These are phyloP conservation scores for Apoda limacodes DNA, from an alignment of 2,888 invertebrate species.

Conservation along the genomic window DNA sequence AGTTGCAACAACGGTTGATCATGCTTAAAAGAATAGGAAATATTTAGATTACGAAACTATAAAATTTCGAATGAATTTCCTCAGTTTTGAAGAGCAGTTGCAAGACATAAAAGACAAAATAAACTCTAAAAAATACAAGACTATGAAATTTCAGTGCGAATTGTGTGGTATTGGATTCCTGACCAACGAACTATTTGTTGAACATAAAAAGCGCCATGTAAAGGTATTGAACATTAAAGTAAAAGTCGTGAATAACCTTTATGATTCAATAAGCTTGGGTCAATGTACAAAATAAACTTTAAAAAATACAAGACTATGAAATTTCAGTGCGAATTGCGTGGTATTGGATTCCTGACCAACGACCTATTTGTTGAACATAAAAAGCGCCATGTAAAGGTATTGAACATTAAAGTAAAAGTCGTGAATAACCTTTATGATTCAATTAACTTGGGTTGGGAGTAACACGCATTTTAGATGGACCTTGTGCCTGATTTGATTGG, in stretches of 20 bases:
- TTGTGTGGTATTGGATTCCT: slow-evolving; percentile 16
- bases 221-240: too few relatives aligned
- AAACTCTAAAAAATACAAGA: slow-evolving; percentile 10
- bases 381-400: slow-evolving; percentile 9
- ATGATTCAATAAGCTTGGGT: too few relatives aligned
- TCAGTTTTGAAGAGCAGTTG: slow-evolving; percentile 14
- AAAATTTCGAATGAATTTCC: slow-evolving; percentile 12
- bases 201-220: slow-evolving; percentile 12
- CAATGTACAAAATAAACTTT: slow-evolving; percentile 11
- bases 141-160: slow-evolving; percentile 12
- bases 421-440: too few relatives aligned
- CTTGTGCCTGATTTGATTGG: too few relatives aligned
- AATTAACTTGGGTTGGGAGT: too few relatives aligned
- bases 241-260: too few relatives aligned
- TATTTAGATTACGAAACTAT: slow-evolving; percentile 7
- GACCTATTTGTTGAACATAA: slow-evolving; percentile 16
- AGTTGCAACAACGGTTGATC: too few relatives aligned
- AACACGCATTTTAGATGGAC: too few relatives aligned
- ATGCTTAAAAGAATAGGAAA: slow-evolving; percentile 2
- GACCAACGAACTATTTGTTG: slow-evolving; percentile 13
- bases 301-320: slow-evolving; percentile 12
- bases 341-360: slow-evolving; percentile 13
- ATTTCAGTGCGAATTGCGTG: slow-evolving; percentile 15
- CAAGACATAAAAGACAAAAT: slow-evolving; percentile 14
- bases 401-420: too few relatives aligned